Evolutionary conservation across 2,113 vertebrate genomes (phyloP), one percentile per base, ranked within the genome.

Genomic region (Leucosticte australis): DNA sequence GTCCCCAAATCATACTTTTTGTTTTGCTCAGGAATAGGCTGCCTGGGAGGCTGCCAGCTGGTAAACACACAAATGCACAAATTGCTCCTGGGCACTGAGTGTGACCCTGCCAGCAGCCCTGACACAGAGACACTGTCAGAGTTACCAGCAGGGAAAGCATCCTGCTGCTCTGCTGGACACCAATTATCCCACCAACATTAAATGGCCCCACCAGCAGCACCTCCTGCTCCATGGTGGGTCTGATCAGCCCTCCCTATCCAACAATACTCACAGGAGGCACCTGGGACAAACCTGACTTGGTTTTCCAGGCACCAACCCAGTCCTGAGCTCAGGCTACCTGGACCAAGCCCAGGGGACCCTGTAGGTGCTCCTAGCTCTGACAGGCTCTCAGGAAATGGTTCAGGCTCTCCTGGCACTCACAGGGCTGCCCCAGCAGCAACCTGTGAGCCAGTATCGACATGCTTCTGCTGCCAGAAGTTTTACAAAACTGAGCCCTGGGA

Each of bases 221-320:
- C 53, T 76, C 59, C 42, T 33, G 55, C 49, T 17, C 59, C 37
- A 18, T 6, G 1, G 18, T 3, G 53, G 47, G 16, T 35, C 68
- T 41, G 13, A 47, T 11, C 53, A 67, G 42, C 26, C 28, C 60
- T 80, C 42, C n/a, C 64, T 57, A 30, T 4, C 19, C 53, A n/a
- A 44, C 0, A 0, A 39, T 5, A 62, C 47, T 70, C 3, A 0
- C 8, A 4, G n/a, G 31, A 64, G 13, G 55, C 63, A 57, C 67
- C 7, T 13, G 31, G 33, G 30, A 83, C 52, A 89, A 89, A 81
- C 37, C 33, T 2, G 5, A 20, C 39, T 10, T 26, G 23, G 13
- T 11, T 62, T 53, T 65, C 39, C 71, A 77, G 79, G 52, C 53
- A 44, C 50, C 55, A 69, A 64, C 5, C 46, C 49, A 76, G 44